Base-by-base conservation (phyloP, 2,113 vertebrate genomes). In the Solea senegalensis region DNA sequence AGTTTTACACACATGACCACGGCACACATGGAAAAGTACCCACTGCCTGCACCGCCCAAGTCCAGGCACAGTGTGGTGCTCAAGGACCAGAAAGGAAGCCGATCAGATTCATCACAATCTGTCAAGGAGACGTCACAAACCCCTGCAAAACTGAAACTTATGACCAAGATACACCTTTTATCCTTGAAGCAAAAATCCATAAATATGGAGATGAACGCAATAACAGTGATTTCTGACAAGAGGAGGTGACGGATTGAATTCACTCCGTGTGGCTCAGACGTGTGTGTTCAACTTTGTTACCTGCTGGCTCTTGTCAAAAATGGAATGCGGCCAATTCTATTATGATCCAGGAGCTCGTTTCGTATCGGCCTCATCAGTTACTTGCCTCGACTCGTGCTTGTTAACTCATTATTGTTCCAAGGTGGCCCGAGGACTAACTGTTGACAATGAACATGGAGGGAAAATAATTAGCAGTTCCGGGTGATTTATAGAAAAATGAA, bases 1-100 rank as follows among this genome's bases (percentile, higher is more conserved):
- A 21, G 21, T 21, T 21, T 21, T 21, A 21, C 21, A 21, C 21
- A 21, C 21, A 21, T 21, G 21, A 21, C 21, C 21, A 21, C 1
- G 21, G 5, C 34, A 4, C 34, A 34, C 34, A 34, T 34, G 34
- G 34, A 1, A 1, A 34, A 9, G 21, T 2, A 12, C 7, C 21
- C 40, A 0, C 10, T 9, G n/a, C 1, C 40, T 78, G 78, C 12
- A 69, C 26, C 59, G 13, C 40, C 59, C 12, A 12, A 4, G 8
- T 27, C 2, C 9, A 71, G 16, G 7, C 86, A 91, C 86, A 44
- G 45, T 12, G 84, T 72, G 88, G 86, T 43, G 81, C 88, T 88
- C 58, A 69, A 87, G 53, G 72, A 76, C 76, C 8, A 43, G 43
- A 63, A 10, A 51, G 39, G 15, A 57, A 58, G 8, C 7, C 48